Conservation (phyloP, 23 tunicate species). For the Ciona savignyi region DNA sequence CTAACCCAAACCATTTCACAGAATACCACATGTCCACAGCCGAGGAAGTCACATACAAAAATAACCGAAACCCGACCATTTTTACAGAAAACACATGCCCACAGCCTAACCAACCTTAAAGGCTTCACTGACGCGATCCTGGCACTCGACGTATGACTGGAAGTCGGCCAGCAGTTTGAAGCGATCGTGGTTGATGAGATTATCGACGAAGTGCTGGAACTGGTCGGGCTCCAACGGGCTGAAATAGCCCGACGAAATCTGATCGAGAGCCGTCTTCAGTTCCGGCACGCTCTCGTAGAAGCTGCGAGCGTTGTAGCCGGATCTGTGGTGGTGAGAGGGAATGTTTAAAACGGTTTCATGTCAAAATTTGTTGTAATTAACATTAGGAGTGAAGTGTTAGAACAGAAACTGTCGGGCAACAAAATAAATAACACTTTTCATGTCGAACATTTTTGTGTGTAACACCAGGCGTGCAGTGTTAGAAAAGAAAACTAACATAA, state of each 20-base stretch:
- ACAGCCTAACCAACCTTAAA: slow-evolving; percentile 54
- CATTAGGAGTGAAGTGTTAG: no score
- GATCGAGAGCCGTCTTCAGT: slow-evolving; percentile 75
- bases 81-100: no score
- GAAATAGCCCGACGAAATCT: slow-evolving; percentile 78
- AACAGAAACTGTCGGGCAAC: no score
- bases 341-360: no score
- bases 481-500: no score
- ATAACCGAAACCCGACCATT: background rate
- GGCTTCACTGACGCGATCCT: slow-evolving; percentile 76
- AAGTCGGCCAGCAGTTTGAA: slow-evolving; percentile 90
- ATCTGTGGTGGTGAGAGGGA: no score
- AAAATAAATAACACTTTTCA: no score
- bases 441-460: no score
- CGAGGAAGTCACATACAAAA: background rate
- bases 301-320: slow-evolving; percentile 78
- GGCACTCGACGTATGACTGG: slow-evolving; percentile 71
- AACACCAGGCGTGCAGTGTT: no score
- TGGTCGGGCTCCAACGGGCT: slow-evolving; percentile 71
- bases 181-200: slow-evolving; percentile 81
- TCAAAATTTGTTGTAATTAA: no score
- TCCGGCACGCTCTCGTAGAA: slow-evolving; percentile 67
- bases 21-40: no score
- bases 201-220: slow-evolving; percentile 58
- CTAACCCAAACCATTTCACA: no score